Base-by-base conservation (phyloP, 2,797 vertebrate species). In the Rhinichthys osculus region DNA sequence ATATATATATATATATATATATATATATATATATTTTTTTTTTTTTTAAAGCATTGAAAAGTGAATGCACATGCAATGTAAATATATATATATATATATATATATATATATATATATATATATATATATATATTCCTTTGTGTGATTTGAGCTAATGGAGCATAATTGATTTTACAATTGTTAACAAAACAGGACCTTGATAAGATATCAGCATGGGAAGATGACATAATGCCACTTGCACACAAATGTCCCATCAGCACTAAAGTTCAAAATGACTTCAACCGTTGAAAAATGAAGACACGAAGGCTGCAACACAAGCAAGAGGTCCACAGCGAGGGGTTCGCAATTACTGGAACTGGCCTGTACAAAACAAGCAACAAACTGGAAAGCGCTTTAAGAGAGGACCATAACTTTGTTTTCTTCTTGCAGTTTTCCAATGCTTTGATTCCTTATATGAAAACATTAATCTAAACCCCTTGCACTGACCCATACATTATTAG, bases 401-500 rank as follows among this genome's bases (percentile, higher is more conserved):
- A 70, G 47, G 21, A 72, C 67, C n/a, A 38, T 42, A 73, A 73
- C 40, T 42, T 73, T 64, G 40, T 82, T 82, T 42, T 82, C 47
- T 70, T 70, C 64, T 13, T 81, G 47, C 66, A 67, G 78, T 21
- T 73, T 69, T 73, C 66, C n/a, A 23, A 70, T 70, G 47, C 44
- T 70, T 82, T 50, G 67, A 72, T 44, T 57, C 9, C 54, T 73
- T n/a, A 73, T 82, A 82, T 57, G 19, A 66, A 83, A 71, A 79
- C 64, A 78, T 78, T 69, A 17, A 44, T 23, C 33, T 78, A 47
- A 35, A 27, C 42, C 30, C 33, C 70, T 52, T 40, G 71, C 59
- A 64, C 67, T 73, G 69, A 80, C 69, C 78, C 77, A 30, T 85
- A 64, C 67, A 64, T 80, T 66, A 85, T 74, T 85, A 85, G 78